These are phyloP conservation scores for Fopius arisanus DNA, from an alignment of 1,140 invertebrate genomes.

Conservation along the genomic window DNA sequence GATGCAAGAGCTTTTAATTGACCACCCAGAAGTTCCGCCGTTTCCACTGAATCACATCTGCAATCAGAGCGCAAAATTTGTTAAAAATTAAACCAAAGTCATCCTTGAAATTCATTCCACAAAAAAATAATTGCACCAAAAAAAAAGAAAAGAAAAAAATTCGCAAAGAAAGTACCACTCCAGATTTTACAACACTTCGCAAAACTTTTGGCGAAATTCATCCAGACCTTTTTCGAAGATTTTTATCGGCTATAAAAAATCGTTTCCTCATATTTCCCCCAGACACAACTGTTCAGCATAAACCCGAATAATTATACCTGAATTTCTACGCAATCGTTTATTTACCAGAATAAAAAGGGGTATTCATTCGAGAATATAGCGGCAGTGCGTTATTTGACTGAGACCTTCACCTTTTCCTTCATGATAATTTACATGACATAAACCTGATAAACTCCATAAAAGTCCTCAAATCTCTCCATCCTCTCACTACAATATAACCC, in stretches of 20 bases:
- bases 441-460: neutral
- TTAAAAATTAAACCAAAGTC: neutral
- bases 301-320: neutral
- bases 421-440: neutral
- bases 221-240: no score
- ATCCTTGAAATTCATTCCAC: neutral
- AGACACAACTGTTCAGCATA: neutral
- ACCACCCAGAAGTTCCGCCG: slow-evolving; percentile 82
- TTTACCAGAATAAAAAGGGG: no score
- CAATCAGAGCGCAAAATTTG: neutral
- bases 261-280: neutral
- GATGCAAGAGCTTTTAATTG: slow-evolving; percentile 86
- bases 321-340: no score
- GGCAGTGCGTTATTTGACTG: no score
- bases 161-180: no score
- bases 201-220: neutral
- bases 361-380: no score
- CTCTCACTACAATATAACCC: neutral
- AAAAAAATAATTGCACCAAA: no score
- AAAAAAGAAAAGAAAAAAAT: no score
- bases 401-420: no score
- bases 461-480: neutral
- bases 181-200: neutral
- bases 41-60: slow-evolving; percentile 90
- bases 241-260: no score